phyloP scores from a whole-genome alignment of 2,113 vertebrate genomes.

The Orcinus orca region DNA sequence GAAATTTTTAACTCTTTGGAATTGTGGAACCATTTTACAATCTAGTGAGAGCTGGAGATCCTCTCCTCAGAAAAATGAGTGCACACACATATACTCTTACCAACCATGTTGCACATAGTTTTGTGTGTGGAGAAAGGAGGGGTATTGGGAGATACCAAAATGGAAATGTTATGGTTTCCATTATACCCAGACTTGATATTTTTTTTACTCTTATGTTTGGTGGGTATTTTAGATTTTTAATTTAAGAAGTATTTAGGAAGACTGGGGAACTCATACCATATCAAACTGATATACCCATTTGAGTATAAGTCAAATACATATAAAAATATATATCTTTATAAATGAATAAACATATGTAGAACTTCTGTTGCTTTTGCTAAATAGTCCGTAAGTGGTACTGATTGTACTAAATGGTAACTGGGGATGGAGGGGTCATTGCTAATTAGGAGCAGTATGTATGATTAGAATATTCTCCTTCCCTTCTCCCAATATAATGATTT shows the following conservation, averaged over 20 bases:
- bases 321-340: background rate
- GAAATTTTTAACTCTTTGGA: background rate
- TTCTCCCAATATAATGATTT: background rate
- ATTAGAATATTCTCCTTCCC: background rate
- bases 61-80: background rate
- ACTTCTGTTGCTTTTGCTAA: background rate
- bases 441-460: background rate
- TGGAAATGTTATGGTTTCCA: background rate
- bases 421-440: background rate
- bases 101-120: background rate
- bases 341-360: background rate
- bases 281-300: background rate
- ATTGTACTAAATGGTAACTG: background rate
- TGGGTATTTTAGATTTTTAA: background rate
- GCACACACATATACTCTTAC: background rate
- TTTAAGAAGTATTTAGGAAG: slow-evolving; percentile 6
- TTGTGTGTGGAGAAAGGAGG: background rate
- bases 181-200: background rate
- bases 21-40: background rate
- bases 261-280: background rate
- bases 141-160: background rate
- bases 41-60: background rate
- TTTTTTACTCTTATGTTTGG: background rate
- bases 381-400: background rate
- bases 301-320: background rate